Evolutionary conservation across 2,888 invertebrate species (phyloP).

Genomic region (Branchipolynoe longqiensis): DNA sequence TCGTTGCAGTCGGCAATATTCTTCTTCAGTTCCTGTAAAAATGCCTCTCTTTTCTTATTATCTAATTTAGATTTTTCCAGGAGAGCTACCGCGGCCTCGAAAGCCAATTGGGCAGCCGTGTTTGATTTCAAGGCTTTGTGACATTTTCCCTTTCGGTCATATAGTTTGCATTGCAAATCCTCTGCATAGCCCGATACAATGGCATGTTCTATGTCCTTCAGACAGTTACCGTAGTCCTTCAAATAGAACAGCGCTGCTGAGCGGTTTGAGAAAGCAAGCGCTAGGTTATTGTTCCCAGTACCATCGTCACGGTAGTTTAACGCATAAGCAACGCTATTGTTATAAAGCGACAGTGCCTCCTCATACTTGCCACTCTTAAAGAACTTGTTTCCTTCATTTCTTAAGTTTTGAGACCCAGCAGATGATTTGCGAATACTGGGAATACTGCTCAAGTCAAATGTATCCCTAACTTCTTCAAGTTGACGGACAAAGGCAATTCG

Average conservation of each 20-base stretch:
- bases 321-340: slow-evolving; percentile 63
- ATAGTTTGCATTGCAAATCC: slow-evolving; percentile 86
- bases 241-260: slow-evolving; percentile 79
- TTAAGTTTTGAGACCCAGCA: slow-evolving; percentile 87
- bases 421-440: not conserved
- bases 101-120: slow-evolving; percentile 80
- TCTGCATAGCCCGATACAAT: slow-evolving; percentile 85
- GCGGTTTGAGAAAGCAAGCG: slow-evolving; percentile 78
- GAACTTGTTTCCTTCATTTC: slow-evolving; percentile 78
- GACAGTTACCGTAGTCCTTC: slow-evolving; percentile 73
- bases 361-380: slow-evolving; percentile 75
- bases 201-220: slow-evolving; percentile 76
- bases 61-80: slow-evolving; percentile 60
- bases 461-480: not conserved
- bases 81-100: slow-evolving; percentile 69
- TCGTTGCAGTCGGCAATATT: slow-evolving; percentile 13
- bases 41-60: slow-evolving; percentile 33
- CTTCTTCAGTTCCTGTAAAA: slow-evolving; percentile 3
- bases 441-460: slow-evolving; percentile 4
- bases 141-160: slow-evolving; percentile 87
- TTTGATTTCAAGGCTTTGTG: slow-evolving; percentile 83
- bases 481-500: not conserved
- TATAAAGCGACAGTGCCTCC: slow-evolving; percentile 75
- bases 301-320: not conserved
- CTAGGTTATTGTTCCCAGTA: slow-evolving; percentile 64